These are phyloP conservation scores for Archaeoteleia sp. DNA, from an alignment of 2,888 invertebrate genomes.

Conservation along the genomic window DNA sequence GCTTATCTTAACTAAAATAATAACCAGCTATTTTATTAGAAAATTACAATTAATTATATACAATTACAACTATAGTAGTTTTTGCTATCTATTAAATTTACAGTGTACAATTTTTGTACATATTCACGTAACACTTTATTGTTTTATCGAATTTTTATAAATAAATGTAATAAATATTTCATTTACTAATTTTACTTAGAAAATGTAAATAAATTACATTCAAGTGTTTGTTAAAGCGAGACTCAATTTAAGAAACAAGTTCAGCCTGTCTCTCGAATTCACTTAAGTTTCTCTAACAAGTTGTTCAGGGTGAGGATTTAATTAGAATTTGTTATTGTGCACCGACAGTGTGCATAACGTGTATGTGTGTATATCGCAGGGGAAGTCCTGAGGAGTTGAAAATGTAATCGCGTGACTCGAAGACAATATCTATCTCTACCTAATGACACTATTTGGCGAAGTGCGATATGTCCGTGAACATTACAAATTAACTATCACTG, in stretches of 20 bases:
- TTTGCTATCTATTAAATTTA: too few species aligned
- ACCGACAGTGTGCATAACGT: slow-evolving; percentile 8
- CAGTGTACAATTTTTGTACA: too few species aligned
- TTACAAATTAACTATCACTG: slow-evolving; percentile 13
- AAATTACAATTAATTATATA: too few species aligned
- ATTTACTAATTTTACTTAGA: background rate
- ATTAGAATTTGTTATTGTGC: slow-evolving; percentile 40
- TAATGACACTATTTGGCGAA: slow-evolving; percentile 22
- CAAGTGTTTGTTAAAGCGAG: slow-evolving; percentile 16
- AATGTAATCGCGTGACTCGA: slow-evolving; percentile 31
- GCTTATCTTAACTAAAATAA: too few species aligned
- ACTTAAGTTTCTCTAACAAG: slow-evolving; percentile 33
- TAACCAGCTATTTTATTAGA: too few species aligned
- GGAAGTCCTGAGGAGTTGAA: slow-evolving; percentile 6
- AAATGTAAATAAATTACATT: slow-evolving; percentile 1
- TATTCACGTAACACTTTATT: too few species aligned
- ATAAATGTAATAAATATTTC: background rate
- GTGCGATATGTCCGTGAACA: slow-evolving; percentile 9
- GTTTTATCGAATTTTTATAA: too few species aligned
- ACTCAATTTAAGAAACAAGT: slow-evolving; percentile 29
- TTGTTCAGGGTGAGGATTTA: slow-evolving; percentile 32
- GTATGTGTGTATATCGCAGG: too few species aligned
- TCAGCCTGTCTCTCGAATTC: slow-evolving; percentile 14
- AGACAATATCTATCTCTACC: slow-evolving; percentile 30
- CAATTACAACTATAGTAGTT: too few species aligned